Conservation (phyloP, 64 coral and sea anemone species). For the Montipora capricornis region DNA sequence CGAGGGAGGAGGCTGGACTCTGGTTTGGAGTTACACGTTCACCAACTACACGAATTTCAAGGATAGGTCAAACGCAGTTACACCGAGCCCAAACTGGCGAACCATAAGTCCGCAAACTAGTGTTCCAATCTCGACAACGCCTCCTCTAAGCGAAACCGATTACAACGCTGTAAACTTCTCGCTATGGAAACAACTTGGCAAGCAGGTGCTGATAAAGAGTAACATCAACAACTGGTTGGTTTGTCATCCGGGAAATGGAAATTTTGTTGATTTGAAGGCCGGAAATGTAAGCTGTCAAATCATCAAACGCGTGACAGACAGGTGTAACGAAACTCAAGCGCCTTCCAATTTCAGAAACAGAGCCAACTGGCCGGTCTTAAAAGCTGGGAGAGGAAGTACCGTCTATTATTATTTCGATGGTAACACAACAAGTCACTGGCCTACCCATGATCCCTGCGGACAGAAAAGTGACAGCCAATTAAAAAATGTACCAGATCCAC, state of each 20-base stretch:
- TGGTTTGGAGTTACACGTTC: conserved; percentile 39
- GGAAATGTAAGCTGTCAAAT: conserved; percentile 56
- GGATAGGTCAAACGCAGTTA: neutral
- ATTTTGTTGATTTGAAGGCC: conserved; percentile 58
- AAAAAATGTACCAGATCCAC: conserved; percentile 3
- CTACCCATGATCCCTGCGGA: conserved; percentile 29
- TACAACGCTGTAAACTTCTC: conserved; percentile 71
- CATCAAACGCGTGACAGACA: conserved; percentile 3
- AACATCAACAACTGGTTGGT: conserved; percentile 77
- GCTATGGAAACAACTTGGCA: conserved; percentile 63
- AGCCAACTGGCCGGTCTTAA: neutral
- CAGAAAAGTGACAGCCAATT: neutral
- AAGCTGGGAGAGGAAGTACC: too few relatives aligned
- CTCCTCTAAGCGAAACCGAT: conserved; percentile 60
- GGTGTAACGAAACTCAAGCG: neutral
- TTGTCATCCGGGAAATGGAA: conserved; percentile 63
- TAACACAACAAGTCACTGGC: neutral
- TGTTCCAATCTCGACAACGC: neutral
- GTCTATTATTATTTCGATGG: conserved; percentile 34
- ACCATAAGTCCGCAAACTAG: too few relatives aligned
- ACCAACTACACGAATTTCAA: neutral
- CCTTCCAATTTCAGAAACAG: neutral
- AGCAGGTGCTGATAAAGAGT: conserved; percentile 66
- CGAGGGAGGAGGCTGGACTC: conserved; percentile 25
- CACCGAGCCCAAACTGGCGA: neutral